Percentiles rank a stretch among this genome's conserved stretches.
phyloP scores from a whole-genome alignment of 2,888 invertebrate genomes.

The Scaptomyza reducta region DNA sequence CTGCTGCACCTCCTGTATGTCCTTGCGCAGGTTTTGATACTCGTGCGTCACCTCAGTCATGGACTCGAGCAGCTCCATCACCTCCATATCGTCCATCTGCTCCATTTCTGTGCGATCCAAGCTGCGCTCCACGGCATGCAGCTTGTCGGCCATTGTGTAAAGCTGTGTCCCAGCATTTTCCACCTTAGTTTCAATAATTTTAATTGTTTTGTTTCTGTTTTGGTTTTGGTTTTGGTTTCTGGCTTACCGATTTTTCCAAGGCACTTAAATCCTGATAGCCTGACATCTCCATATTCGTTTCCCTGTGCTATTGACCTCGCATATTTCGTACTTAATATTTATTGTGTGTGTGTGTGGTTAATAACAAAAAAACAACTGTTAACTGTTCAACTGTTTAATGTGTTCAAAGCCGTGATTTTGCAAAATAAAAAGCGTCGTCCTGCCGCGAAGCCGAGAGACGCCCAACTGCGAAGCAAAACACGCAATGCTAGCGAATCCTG shows the following conservation, averaged over 20 bases:
- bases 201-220: not conserved
- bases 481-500: constrained; percentile 58
- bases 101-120: constrained; percentile 78
- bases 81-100: constrained; percentile 87
- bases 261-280: constrained; percentile 81
- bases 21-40: constrained; percentile 91
- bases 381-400: constrained; percentile 15
- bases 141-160: constrained; percentile 90
- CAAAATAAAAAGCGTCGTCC: constrained; percentile 1
- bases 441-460: constrained; percentile 24
- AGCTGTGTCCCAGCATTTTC: constrained; percentile 90
- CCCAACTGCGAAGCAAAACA: constrained; percentile 38
- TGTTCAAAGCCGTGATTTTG: not conserved
- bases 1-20: constrained; percentile 91
- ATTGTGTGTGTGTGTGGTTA: not conserved
- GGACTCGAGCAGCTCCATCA: constrained; percentile 90
- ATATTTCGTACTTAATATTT: constrained; percentile 18
- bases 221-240: not conserved
- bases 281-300: constrained; percentile 60
- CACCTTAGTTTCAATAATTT: constrained; percentile 85
- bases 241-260: constrained; percentile 80
- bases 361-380: not conserved
- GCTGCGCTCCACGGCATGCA: constrained; percentile 88
- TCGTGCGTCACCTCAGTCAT: constrained; percentile 92
- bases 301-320: constrained; percentile 29